Percentiles rank a stretch among this genome's conserved stretches.
phyloP scores from a whole-genome alignment of 2,888 invertebrate genomes.

The Sphaerophoria rueppellii region DNA sequence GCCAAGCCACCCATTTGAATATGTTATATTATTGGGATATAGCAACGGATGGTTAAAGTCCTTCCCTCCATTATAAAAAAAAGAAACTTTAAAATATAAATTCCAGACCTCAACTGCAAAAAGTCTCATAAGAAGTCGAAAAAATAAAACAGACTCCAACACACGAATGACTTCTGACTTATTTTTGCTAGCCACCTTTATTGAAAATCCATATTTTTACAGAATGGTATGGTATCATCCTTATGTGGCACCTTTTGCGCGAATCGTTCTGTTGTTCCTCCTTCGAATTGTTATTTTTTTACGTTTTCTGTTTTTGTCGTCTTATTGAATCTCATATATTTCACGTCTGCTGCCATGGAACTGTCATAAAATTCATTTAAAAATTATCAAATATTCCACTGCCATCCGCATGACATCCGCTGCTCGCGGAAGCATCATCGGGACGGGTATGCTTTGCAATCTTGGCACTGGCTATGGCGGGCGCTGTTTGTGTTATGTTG shows the following conservation, averaged over 20 bases:
- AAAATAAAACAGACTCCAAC: no score
- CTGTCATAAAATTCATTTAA: constrained; percentile 73
- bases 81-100: no score
- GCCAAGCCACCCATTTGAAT: no score
- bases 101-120: no score
- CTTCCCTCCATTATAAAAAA: no score
- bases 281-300: not conserved
- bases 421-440: constrained; percentile 38
- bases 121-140: no score
- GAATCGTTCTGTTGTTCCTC: not conserved
- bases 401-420: constrained; percentile 64
- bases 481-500: not conserved
- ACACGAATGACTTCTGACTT: no score
- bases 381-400: constrained; percentile 72
- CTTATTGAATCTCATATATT: constrained; percentile 69
- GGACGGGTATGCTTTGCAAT: no score
- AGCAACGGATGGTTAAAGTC: no score
- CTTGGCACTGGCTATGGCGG: no score
- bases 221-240: not conserved
- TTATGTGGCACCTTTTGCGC: constrained; percentile 13
- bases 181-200: not conserved
- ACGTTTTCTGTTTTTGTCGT: constrained; percentile 27
- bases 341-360: constrained; percentile 68
- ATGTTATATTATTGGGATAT: no score
- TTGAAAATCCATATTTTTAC: constrained; percentile 1